phyloP scores from a whole-genome alignment of 2,113 vertebrate genomes.

The Ailurus styani region DNA sequence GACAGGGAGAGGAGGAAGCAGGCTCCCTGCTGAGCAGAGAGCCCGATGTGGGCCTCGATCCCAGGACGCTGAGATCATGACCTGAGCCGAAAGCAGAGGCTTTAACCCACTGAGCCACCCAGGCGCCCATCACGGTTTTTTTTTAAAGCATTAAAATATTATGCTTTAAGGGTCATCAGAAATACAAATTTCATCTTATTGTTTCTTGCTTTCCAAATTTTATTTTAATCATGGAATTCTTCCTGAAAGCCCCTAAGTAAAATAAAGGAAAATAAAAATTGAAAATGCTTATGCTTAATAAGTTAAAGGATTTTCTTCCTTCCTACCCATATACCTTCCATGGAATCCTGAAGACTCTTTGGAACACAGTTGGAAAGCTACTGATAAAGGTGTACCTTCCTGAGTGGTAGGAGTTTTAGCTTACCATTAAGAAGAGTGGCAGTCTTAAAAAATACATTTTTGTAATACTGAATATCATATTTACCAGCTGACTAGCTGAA shows the following conservation, averaged over 20 bases:
- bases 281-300: not conserved
- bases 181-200: not conserved
- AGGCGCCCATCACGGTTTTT: too few species aligned
- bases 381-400: not conserved
- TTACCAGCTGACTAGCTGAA: not conserved
- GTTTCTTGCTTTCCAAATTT: not conserved
- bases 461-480: not conserved
- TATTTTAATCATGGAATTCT: not conserved
- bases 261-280: constrained; percentile 18
- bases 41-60: too few species aligned
- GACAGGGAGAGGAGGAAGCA: too few species aligned
- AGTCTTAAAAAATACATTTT: not conserved
- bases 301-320: not conserved
- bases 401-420: not conserved
- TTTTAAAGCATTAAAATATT: not conserved
- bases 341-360: not conserved
- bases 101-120: too few species aligned
- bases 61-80: too few species aligned
- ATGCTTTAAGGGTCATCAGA: not conserved
- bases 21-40: too few species aligned
- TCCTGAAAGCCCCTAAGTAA: not conserved
- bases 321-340: not conserved
- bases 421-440: not conserved
- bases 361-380: not conserved
- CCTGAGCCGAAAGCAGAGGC: too few species aligned